These are phyloP conservation scores for Zeugodacus cucurbitae DNA, from an alignment of 1,140 invertebrate species.

Conservation along the genomic window DNA sequence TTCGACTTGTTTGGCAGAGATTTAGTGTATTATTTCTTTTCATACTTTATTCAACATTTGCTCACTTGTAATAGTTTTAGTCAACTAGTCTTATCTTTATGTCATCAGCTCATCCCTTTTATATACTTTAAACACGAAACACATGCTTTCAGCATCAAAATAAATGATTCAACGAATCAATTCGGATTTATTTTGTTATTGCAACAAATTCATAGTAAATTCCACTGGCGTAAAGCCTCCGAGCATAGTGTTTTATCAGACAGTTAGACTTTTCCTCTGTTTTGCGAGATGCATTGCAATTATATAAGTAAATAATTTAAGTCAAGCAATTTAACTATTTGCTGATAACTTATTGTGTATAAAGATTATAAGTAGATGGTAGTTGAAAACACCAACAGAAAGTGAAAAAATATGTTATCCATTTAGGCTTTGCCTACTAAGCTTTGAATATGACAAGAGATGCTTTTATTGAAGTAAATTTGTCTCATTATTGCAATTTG, in stretches of 20 bases:
- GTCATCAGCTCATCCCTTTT: background rate
- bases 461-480: too few relatives aligned
- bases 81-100: background rate
- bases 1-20: background rate
- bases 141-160: background rate
- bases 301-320: background rate
- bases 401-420: too few relatives aligned
- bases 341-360: too few relatives aligned
- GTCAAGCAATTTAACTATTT: background rate
- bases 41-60: background rate
- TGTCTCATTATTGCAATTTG: too few relatives aligned
- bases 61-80: background rate
- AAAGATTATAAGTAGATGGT: too few relatives aligned
- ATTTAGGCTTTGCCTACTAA: too few relatives aligned
- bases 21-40: background rate
- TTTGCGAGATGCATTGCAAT: background rate
- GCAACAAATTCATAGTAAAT: background rate
- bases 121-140: background rate
- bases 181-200: background rate
- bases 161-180: background rate
- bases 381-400: too few relatives aligned
- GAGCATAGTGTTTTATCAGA: background rate
- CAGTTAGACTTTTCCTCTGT: background rate
- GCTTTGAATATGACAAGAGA: too few relatives aligned
- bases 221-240: too few relatives aligned